These are phyloP conservation scores for Hemicentrotus pulcherrimus DNA, from an alignment of 35 echinoderm and acorn worm species.

Conservation along the genomic window DNA sequence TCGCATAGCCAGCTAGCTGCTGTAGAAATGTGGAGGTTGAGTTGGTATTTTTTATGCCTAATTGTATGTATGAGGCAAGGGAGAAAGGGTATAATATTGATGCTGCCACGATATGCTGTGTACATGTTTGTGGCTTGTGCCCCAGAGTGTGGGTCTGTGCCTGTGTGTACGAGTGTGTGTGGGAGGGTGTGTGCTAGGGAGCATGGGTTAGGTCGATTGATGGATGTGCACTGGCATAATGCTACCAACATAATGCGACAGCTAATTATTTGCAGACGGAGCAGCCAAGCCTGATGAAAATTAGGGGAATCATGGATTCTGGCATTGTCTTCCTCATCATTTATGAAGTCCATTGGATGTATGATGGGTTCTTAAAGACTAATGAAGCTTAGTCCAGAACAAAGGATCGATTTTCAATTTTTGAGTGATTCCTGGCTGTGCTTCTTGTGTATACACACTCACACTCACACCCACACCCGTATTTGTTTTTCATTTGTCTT, in stretches of 20 bases:
- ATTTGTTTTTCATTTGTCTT: not conserved
- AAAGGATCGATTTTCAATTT: not conserved
- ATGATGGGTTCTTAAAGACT: not conserved
- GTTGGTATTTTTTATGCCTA: conserved; percentile 3
- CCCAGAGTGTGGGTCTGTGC: not conserved
- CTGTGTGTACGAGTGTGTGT: not conserved
- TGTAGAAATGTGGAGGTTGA: not conserved
- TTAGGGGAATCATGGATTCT: not conserved
- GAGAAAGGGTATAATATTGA: conserved; percentile 11
- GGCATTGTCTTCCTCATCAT: not conserved
- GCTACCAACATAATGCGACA: conserved; percentile 9
- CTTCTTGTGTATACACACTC: not conserved
- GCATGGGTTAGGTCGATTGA: conserved; percentile 15
- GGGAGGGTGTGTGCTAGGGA: not conserved
- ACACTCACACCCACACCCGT: not conserved
- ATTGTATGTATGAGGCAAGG: not conserved
- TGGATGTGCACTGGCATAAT: not conserved
- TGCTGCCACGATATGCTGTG: not conserved
- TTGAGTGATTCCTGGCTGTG: not conserved
- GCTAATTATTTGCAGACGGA: conserved; percentile 10
- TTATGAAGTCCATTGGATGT: no score
- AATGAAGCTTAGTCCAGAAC: not conserved
- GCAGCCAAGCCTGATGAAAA: not conserved
- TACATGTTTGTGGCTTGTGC: conserved; percentile 1
- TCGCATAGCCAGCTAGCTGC: not conserved